A percentile compares a stretch with the other conserved stretches of the same genome.
These are phyloP conservation scores for Lapara coniferarum DNA, from an alignment of 2,888 invertebrate genomes.

Conservation along the genomic window DNA sequence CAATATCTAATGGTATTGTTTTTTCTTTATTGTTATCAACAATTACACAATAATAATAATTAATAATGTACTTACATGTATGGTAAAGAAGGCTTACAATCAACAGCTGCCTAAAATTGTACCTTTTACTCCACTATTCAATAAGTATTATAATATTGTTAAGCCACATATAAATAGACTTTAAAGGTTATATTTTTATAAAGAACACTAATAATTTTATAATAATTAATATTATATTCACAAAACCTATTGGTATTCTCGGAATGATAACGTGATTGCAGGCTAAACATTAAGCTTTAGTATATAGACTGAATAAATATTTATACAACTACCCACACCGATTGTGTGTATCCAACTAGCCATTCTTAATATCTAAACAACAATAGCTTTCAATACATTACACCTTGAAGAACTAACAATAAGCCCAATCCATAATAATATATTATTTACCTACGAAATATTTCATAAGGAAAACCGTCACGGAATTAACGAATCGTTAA, in stretches of 20 bases:
- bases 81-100: constrained; percentile 1
- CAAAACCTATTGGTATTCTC: neutral
- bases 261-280: constrained; percentile 8
- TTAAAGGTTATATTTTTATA: neutral
- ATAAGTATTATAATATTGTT: neutral
- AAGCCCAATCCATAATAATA: too few relatives aligned
- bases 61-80: constrained; percentile 13
- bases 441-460: too few relatives aligned
- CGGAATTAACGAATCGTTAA: too few relatives aligned
- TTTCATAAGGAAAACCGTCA: too few relatives aligned
- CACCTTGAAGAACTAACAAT: too few relatives aligned
- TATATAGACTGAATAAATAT: neutral
- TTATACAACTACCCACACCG: neutral
- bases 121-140: neutral
- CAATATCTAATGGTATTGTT: constrained; percentile 4
- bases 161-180: neutral
- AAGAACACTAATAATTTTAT: constrained; percentile 11
- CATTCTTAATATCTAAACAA: neutral
- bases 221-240: neutral
- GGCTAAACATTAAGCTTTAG: constrained; percentile 5
- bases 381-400: neutral
- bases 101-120: neutral
- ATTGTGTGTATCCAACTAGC: neutral
- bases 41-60: constrained; percentile 10
- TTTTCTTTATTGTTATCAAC: constrained; percentile 23